Base-by-base conservation (phyloP, 1,140 invertebrate genomes). In the Trypoxylus dichotomus region DNA sequence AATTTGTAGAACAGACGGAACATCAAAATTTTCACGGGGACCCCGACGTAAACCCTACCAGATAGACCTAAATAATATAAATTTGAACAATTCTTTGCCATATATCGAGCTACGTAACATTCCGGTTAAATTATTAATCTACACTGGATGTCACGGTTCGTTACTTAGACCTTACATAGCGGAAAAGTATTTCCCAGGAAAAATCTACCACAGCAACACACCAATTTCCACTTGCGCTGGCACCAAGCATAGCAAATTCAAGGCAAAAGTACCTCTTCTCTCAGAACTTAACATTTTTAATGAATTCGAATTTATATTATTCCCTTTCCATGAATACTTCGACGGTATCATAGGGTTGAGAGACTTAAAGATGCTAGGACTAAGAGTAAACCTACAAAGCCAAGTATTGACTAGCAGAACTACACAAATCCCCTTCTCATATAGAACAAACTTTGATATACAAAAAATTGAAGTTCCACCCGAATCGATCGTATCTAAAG, bases 301-400 rank as follows among this genome's bases (percentile, higher is more conserved):
- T 19, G 29, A 6, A 11, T 25, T 81, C 15, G 47, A 77, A 74
- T 79, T 79, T 47, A 47, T 79, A 10, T 25, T 80, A 58, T 81
- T 73, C 58, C 60, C 78, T 43, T 83, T 82, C 63, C 82, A 83
- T 43, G 78, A 80, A 21, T 83, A 78, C 21, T 81, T 80, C 73
- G 82, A 82, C 27, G 79, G 80, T 21, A 81, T 82, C 27, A 68
- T 81, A 24, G 79, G 79, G 21, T n/a, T 79, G 32, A 19, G 68
- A 19, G 80, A 82, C 76, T 74, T 82, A 75, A 15, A 47, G 41
- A 77, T 63, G 68, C 19, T 81, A 42, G 75, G 77, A 41, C 71
- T 82, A 25, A 72, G 32, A 37, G 80, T 82, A 42, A 77, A 81
- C 77, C 32, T 82, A 43, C 25, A 19, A 0, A 80, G 77, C 43